These are phyloP conservation scores for Saturnia pavonia DNA, from an alignment of 2,888 invertebrate species.

Conservation along the genomic window DNA sequence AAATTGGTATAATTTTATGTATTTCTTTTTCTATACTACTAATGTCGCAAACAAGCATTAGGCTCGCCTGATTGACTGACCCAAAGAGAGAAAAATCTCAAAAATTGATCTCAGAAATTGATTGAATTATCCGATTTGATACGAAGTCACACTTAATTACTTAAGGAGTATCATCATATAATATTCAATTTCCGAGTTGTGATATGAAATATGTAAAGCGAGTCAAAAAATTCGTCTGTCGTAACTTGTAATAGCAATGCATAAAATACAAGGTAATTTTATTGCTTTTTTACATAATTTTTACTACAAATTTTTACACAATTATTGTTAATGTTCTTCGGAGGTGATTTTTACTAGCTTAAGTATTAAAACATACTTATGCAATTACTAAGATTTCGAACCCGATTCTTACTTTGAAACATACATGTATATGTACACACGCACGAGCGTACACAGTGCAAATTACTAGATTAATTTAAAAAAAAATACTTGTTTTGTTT, in stretches of 20 bases:
- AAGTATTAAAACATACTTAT: background rate
- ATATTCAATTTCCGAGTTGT: background rate
- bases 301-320: background rate
- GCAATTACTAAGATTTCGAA: background rate
- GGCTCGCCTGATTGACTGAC: too few relatives aligned
- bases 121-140: too few relatives aligned
- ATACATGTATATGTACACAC: too few relatives aligned
- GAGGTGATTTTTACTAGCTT: background rate
- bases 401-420: background rate
- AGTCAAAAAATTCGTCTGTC: background rate
- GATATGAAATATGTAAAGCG: background rate
- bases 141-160: background rate
- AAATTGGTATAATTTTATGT: background rate
- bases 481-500: too few relatives aligned
- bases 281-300: background rate
- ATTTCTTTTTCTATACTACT: too few relatives aligned
- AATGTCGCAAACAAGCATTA: too few relatives aligned
- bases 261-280: background rate
- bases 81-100: too few relatives aligned
- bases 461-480: too few relatives aligned
- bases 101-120: too few relatives aligned
- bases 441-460: too few relatives aligned
- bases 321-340: background rate
- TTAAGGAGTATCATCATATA: background rate
- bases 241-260: background rate